Evolutionary conservation across 2,113 vertebrate genomes (phyloP), one percentile per base, ranked within the genome.

Genomic region (Coptodon rendalli): DNA sequence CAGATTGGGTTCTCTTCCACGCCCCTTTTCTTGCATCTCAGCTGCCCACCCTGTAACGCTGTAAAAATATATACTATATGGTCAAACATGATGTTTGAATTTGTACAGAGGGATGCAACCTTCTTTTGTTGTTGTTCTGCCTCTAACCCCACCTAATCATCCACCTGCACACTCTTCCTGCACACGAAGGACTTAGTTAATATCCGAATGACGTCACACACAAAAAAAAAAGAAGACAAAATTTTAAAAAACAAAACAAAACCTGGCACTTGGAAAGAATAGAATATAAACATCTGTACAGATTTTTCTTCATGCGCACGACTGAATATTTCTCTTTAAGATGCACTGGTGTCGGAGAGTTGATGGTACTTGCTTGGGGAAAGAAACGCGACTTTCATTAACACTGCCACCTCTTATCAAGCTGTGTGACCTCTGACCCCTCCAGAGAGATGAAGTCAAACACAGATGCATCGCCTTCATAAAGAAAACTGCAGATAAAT

Each of bases 201-300:
- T 94, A 95, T 93, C 91, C 91, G 94, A 93, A 94, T 90, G 91
- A 95, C 92, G 92, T 86, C 95, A 95, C 93, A 5, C 59, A 36
- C 29, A 63, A 36, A 38, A 38, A 13, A 91, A 89, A 90, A 73
- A 71, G 38, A 43, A 38, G 2, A 43, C 66, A 63, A 63, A 63
- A 63, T 63, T 1, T 31, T 6, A 63, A 63, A 68, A 38, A 68
- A 22, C 3, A 38, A 73, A 73, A 45, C 16, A 76, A 78, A 83
- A 88, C 85, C 94, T 93, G 95, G 94, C 95, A 96, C 95, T 96
- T 95, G 91, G 93, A 96, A 95, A 95, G 90, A 94, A 95, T 89
- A 95, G 56, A 92, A 94, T 94, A 96, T 94, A 95, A 94, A 96
- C 95, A 96, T 95, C 87, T 96, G 94, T 95, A 96, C 94, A 96